Conservation (phyloP, 2,113 vertebrate species). For the Rousettus leschenaultii region DNA sequence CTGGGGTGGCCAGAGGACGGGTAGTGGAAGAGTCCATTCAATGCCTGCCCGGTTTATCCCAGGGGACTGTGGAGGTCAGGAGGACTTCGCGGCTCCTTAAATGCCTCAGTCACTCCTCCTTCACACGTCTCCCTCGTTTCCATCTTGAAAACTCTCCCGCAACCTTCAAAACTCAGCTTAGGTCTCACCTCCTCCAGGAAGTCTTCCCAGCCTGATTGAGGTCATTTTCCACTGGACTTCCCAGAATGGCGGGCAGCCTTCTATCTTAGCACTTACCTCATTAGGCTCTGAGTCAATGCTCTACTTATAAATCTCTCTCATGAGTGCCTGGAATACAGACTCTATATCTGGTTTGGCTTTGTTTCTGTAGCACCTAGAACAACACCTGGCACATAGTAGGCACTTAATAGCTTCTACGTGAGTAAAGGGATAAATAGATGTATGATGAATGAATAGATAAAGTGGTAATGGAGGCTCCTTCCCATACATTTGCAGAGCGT, state of each 20-base stretch:
- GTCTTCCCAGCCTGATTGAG: not conserved
- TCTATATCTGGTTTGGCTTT: not conserved
- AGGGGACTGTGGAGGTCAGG: not conserved
- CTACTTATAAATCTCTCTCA: not conserved
- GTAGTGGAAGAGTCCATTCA: not conserved
- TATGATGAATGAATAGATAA: not conserved
- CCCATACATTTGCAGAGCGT: not conserved
- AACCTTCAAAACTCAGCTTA: not conserved
- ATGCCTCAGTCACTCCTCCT: not conserved
- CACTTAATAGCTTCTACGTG: not conserved
- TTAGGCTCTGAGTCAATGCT: not conserved
- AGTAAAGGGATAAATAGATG: not conserved
- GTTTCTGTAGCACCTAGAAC: not conserved
- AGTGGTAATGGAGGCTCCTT: not conserved
- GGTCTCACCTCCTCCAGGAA: not conserved
- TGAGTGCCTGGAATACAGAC: not conserved
- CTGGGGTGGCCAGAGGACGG: rapidly evolving
- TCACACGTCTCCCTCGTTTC: not conserved
- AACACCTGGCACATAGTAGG: not conserved
- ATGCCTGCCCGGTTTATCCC: not conserved
- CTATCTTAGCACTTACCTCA: not conserved
- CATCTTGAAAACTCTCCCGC: not conserved
- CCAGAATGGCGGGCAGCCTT: not conserved
- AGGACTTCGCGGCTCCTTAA: rapidly evolving
- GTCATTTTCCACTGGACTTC: not conserved